Conservation (phyloP, 1,140 invertebrate species). For the Drosophila mojavensis region DNA sequence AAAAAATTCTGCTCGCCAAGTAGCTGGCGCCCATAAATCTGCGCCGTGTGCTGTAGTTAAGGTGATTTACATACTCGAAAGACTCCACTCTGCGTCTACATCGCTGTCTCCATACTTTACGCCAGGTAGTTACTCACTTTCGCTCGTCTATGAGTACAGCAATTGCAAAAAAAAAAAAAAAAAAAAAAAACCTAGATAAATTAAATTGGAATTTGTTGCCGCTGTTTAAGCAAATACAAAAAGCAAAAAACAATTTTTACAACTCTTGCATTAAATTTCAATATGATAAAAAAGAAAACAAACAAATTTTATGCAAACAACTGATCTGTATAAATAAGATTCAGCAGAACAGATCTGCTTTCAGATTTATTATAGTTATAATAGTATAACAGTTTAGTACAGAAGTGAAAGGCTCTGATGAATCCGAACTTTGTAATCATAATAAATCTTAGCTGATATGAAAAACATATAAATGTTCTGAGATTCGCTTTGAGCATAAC, state of each 20-base stretch:
- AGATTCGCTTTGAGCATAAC: background rate
- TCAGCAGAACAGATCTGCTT: background rate
- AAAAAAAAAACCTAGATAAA: too few species aligned
- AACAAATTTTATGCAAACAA: slow-evolving; percentile 6
- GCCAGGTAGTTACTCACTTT: slow-evolving; percentile 42
- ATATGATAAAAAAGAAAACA: slow-evolving; percentile 32
- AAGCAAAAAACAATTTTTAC: slow-evolving; percentile 46
- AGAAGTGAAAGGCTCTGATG: too few species aligned
- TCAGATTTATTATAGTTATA: too few species aligned
- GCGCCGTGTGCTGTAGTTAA: slow-evolving; percentile 47
- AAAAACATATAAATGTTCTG: too few species aligned
- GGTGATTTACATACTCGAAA: slow-evolving; percentile 53
- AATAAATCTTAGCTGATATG: too few species aligned
- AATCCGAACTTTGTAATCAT: too few species aligned
- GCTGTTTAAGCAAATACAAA: slow-evolving; percentile 22
- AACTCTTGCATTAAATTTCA: slow-evolving; percentile 48
- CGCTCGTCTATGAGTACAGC: slow-evolving; percentile 28
- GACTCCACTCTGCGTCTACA: slow-evolving; percentile 2
- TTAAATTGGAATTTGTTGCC: slow-evolving; percentile 55
- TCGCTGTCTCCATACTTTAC: slow-evolving; percentile 11
- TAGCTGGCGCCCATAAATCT: slow-evolving; percentile 54
- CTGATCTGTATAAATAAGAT: slow-evolving; percentile 15
- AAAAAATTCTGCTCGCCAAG: slow-evolving; percentile 54
- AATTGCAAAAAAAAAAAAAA: background rate
- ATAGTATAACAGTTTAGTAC: too few species aligned